A percentile compares a stretch with the other conserved stretches of the same genome.
phyloP scores from a whole-genome alignment of 1,140 invertebrate genomes.

The Eumeta japonica region DNA sequence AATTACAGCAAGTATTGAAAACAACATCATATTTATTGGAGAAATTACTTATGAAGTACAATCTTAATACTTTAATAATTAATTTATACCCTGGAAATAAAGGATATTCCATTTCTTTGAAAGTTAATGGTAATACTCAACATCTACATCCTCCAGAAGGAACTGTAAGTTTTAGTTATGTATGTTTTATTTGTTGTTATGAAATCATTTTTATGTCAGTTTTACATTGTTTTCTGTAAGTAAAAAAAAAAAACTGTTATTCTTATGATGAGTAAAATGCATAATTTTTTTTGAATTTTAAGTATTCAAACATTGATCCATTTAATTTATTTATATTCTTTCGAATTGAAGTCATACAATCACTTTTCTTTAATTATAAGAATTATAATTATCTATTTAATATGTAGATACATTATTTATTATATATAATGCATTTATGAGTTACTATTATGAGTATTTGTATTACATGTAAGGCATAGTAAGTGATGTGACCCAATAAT shows the following conservation, averaged over 20 bases:
- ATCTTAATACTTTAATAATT: constrained; percentile 83
- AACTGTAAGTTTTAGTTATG: constrained; percentile 33
- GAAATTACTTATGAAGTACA: constrained; percentile 79
- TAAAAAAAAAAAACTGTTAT: neutral
- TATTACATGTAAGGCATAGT: no score
- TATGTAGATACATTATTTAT: no score
- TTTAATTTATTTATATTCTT: no score
- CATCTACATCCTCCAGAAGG: constrained; percentile 40
- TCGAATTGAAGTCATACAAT: no score
- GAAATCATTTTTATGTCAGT: constrained; percentile 4
- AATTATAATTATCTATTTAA: no score
- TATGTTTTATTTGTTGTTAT: constrained; percentile 1
- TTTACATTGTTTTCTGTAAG: neutral
- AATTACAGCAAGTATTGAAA: constrained; percentile 66
- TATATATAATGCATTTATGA: no score
- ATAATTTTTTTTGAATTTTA: no score
- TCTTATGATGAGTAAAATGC: no score
- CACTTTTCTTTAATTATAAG: no score
- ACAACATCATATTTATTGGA: constrained; percentile 79
- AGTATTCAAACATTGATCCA: no score
- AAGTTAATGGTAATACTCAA: constrained; percentile 60
- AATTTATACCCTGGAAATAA: constrained; percentile 90
- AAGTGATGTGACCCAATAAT: no score
- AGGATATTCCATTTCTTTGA: constrained; percentile 82
- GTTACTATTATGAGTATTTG: no score